These are phyloP conservation scores for Parnassius apollo DNA, from an alignment of 2,888 invertebrate species.

Conservation along the genomic window DNA sequence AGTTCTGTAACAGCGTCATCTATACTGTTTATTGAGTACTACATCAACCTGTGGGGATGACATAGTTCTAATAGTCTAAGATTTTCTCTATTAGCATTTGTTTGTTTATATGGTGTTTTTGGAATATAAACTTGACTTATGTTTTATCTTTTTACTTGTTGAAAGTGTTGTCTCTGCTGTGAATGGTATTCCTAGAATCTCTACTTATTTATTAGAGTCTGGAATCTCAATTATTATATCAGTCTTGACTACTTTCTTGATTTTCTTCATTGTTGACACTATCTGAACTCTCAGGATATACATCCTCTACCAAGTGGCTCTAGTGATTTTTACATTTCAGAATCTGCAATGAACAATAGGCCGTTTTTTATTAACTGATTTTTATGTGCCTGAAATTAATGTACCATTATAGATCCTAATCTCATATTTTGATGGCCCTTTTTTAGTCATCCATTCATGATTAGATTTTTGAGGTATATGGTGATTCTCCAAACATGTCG, in stretches of 20 bases:
- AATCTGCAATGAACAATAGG: background rate
- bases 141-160: background rate
- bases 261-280: background rate
- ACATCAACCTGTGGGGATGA: too few relatives aligned
- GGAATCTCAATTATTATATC: background rate
- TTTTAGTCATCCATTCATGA: constrained; percentile 25
- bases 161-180: background rate
- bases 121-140: background rate
- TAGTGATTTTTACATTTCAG: background rate
- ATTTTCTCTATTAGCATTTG: too few relatives aligned
- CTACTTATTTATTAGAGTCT: background rate
- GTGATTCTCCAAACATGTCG: constrained; percentile 19
- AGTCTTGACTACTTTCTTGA: background rate
- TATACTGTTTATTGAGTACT: too few relatives aligned
- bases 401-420: background rate
- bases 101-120: too few relatives aligned
- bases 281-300: background rate
- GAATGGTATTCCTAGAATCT: background rate
- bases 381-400: background rate
- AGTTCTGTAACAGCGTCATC: too few relatives aligned
- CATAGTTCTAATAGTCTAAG: too few relatives aligned
- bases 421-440: background rate
- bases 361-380: background rate
- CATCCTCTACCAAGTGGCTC: background rate
- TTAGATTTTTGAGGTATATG: constrained; percentile 24